Evolutionary conservation across 2,888 invertebrate genomes (phyloP).

Genomic region (Iphiclides podalirius): DNA sequence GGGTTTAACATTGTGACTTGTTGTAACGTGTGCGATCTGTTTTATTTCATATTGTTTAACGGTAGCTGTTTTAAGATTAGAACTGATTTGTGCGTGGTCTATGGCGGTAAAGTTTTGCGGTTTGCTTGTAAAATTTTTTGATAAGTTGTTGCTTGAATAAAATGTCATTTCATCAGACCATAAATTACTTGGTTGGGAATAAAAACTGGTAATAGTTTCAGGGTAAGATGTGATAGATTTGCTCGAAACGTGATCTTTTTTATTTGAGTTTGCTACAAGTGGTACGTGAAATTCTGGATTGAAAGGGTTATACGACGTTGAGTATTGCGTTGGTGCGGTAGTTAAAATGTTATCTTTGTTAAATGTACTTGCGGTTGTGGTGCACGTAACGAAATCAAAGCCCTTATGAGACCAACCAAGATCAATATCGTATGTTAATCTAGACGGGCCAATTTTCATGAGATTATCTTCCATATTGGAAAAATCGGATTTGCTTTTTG

Average conservation of each 20-base stretch:
- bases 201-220: slow-evolving; percentile 67
- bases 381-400: slow-evolving; percentile 68
- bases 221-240: slow-evolving; percentile 58
- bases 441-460: slow-evolving; percentile 70
- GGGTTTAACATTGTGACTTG: slow-evolving; percentile 46
- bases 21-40: slow-evolving; percentile 38
- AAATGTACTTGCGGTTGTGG: slow-evolving; percentile 55
- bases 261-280: slow-evolving; percentile 55
- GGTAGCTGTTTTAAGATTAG: slow-evolving; percentile 43
- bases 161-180: slow-evolving; percentile 71
- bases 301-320: slow-evolving; percentile 67
- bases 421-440: slow-evolving; percentile 72
- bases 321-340: slow-evolving; percentile 53
- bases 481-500: slow-evolving; percentile 66
- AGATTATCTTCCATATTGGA: slow-evolving; percentile 66
- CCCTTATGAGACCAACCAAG: slow-evolving; percentile 75
- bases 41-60: slow-evolving; percentile 58
- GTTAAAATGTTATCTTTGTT: slow-evolving; percentile 65
- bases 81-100: slow-evolving; percentile 45
- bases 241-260: slow-evolving; percentile 51
- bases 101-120: slow-evolving; percentile 56
- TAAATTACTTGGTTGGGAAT: slow-evolving; percentile 64
- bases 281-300: slow-evolving; percentile 73
- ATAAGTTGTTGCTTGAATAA: slow-evolving; percentile 55
- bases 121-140: slow-evolving; percentile 53